A percentile compares a stretch with the other conserved stretches of the same genome.
These are phyloP conservation scores for Circaetus cinerascens DNA, from an alignment of 2,113 vertebrate genomes.

Conservation along the genomic window DNA sequence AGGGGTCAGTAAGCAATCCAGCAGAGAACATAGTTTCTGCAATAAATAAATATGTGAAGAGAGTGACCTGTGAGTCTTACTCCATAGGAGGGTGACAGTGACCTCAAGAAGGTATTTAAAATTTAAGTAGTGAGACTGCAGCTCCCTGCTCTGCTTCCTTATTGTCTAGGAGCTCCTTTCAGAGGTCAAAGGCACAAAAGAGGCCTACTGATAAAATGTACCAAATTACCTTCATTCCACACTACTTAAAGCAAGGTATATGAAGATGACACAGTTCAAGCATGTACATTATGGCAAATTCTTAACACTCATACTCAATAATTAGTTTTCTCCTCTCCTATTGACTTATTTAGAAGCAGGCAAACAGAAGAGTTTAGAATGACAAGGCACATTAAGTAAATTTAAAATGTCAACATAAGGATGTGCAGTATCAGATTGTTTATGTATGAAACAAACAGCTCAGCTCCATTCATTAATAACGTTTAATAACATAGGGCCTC, in stretches of 20 bases:
- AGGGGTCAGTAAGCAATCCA: conserved; percentile 66
- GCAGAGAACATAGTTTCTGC: conserved; percentile 63
- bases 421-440: neutral
- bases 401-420: neutral
- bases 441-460: neutral
- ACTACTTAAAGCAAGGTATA: neutral
- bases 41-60: neutral
- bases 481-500: neutral
- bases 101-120: neutral
- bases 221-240: neutral
- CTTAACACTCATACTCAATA: neutral
- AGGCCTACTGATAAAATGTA: neutral
- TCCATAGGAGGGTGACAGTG: neutral
- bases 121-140: neutral
- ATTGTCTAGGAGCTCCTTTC: neutral
- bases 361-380: neutral
- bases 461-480: neutral
- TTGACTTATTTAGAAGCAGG: neutral
- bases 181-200: neutral
- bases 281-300: neutral
- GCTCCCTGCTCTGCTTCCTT: neutral
- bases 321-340: neutral
- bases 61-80: neutral
- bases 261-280: neutral
- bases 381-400: neutral